A percentile compares a stretch with the other conserved stretches of the same genome.
Conservation (phyloP, 2,113 vertebrate species). For the Centropus bengalensis region DNA sequence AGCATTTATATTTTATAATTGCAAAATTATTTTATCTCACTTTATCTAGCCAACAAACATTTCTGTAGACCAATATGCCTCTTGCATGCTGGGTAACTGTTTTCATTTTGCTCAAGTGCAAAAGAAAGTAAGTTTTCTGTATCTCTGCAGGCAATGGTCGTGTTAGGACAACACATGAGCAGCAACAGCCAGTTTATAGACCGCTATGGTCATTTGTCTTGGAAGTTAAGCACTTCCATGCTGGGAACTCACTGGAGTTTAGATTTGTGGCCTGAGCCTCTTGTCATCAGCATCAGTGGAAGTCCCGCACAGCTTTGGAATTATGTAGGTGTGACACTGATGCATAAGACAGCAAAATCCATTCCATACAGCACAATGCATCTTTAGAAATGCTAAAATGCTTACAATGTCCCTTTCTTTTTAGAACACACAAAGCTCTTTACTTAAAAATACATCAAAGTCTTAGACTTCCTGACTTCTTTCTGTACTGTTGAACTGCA, state of each 20-base stretch:
- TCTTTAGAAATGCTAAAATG: not conserved
- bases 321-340: not conserved
- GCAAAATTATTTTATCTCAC: not conserved
- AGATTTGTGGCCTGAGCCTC: not conserved
- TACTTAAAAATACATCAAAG: slow-evolving; percentile 5
- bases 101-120: not conserved
- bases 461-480: not conserved
- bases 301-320: slow-evolving; percentile 6
- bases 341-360: slow-evolving; percentile 9
- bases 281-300: not conserved
- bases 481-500: not conserved
- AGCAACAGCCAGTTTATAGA: not conserved
- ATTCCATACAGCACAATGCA: not conserved
- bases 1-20: not conserved
- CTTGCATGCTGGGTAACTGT: not conserved
- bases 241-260: not conserved
- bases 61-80: not conserved
- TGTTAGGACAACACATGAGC: not conserved
- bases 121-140: not conserved
- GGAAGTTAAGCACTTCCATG: not conserved
- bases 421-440: slow-evolving; percentile 14
- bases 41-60: not conserved
- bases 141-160: not conserved
- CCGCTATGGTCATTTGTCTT: not conserved
- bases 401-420: not conserved